phyloP scores from a whole-genome alignment of 2,888 invertebrate species.

The Penaeus monodon region DNA sequence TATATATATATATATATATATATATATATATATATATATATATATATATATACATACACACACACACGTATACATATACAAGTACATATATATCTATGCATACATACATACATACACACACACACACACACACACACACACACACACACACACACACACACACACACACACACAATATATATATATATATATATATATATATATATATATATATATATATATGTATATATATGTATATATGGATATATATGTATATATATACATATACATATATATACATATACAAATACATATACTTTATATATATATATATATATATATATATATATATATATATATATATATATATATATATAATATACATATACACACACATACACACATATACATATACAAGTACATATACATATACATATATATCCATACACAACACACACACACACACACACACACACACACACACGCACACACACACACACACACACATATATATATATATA shows the following conservation, averaged over 20 bases:
- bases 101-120: background rate
- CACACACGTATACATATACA: background rate
- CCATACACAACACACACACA: no score
- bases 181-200: background rate
- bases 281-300: background rate
- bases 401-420: no score
- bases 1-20: background rate
- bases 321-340: background rate
- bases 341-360: no score
- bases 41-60: background rate
- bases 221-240: constrained; percentile 7
- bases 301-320: background rate
- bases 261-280: background rate
- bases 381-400: no score
- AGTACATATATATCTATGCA: background rate
- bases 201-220: background rate
- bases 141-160: background rate
- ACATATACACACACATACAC: no score
- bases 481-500: no score
- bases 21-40: background rate
- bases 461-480: no score
- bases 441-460: no score
- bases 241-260: background rate
- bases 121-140: background rate
- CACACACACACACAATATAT: no score